phyloP scores from a whole-genome alignment of 2,888 invertebrate genomes.

The Leptinotarsa rubiginosa region DNA sequence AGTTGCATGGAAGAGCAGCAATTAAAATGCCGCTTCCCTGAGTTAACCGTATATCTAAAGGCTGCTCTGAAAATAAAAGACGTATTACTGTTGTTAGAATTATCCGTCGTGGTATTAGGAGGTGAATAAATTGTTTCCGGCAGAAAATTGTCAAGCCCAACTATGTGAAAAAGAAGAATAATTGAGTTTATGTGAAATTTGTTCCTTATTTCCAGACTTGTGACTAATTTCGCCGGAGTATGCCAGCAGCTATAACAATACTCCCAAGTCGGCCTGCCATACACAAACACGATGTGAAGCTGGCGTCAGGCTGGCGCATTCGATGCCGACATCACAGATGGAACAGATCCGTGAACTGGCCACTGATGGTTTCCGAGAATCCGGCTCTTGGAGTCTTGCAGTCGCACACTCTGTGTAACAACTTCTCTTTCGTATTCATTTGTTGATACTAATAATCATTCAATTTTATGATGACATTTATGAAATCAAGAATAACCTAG shows the following conservation, averaged over 20 bases:
- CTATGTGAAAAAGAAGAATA: too few species aligned
- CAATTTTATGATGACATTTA: neutral
- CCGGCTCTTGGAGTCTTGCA: constrained; percentile 21
- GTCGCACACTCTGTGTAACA: constrained; percentile 15
- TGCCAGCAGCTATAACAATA: neutral
- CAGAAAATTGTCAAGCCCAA: too few species aligned
- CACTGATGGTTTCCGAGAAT: constrained; percentile 35
- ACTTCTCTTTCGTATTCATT: neutral
- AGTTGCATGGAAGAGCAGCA: too few species aligned
- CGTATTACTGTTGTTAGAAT: too few species aligned
- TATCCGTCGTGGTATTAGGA: too few species aligned
- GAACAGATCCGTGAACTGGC: constrained; percentile 33
- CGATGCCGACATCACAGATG: constrained; percentile 36
- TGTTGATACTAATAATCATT: neutral
- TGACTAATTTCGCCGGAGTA: neutral
- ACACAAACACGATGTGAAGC: constrained; percentile 27
- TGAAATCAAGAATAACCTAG: too few species aligned
- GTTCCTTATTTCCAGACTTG: neutral
- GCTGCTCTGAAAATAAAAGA: too few species aligned
- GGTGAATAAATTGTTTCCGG: too few species aligned
- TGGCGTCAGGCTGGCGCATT: constrained; percentile 38
- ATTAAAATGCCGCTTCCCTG: too few species aligned
- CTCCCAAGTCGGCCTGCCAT: constrained; percentile 15
- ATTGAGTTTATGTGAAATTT: too few species aligned
- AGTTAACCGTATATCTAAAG: too few species aligned